phyloP scores from a whole-genome alignment of 2,113 vertebrate species.

The Lophura nycthemera region DNA sequence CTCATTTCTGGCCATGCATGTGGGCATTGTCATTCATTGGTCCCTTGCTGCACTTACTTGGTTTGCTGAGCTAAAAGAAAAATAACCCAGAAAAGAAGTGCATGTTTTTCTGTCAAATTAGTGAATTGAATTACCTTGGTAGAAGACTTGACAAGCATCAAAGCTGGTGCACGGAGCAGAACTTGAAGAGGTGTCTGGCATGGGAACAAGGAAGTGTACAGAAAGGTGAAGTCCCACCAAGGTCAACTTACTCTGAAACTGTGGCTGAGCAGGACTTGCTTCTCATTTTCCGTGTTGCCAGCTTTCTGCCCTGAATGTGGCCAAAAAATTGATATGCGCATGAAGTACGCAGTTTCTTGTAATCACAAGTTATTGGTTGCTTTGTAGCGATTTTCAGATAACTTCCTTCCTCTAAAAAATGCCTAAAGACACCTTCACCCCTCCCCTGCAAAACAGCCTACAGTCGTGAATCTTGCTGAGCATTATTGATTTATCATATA shows the following conservation, averaged over 20 bases:
- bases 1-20: not conserved
- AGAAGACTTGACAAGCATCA: not conserved
- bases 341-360: slow-evolving; percentile 9
- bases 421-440: not conserved
- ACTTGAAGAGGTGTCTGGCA: not conserved
- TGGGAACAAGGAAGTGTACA: not conserved
- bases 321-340: not conserved
- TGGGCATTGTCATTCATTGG: not conserved
- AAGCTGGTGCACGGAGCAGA: not conserved
- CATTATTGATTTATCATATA: slow-evolving; percentile 12
- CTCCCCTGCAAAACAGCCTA: not conserved
- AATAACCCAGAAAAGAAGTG: not conserved
- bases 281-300: not conserved
- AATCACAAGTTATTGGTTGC: not conserved
- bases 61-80: not conserved
- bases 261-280: not conserved
- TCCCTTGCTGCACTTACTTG: not conserved
- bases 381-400: not conserved
- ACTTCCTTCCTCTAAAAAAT: not conserved
- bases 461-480: not conserved
- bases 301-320: not conserved
- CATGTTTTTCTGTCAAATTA: not conserved
- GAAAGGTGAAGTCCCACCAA: not conserved
- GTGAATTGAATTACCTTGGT: not conserved
- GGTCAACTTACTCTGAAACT: not conserved